A percentile compares a stretch with the other conserved stretches of the same genome.
phyloP scores from a whole-genome alignment of 2,888 invertebrate genomes.

The Eurois occulta region DNA sequence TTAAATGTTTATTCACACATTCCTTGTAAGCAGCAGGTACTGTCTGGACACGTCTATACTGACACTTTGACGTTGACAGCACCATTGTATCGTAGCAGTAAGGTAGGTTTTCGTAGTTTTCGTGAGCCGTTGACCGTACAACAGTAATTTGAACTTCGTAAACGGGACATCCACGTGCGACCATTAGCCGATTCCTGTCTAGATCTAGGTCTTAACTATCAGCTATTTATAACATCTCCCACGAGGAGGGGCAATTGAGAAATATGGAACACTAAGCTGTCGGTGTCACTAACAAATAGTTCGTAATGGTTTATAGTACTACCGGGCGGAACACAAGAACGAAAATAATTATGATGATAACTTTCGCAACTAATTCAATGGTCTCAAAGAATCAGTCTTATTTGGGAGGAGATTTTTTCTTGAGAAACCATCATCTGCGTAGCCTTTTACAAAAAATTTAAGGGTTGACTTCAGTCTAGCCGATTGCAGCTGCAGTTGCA shows the following conservation, averaged over 20 bases:
- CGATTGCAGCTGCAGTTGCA: neutral
- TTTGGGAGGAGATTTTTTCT: too few relatives aligned
- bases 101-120: neutral
- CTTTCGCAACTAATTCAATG: neutral
- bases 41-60: neutral
- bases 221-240: constrained; percentile 49
- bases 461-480: neutral
- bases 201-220: constrained; percentile 33
- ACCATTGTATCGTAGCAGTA: neutral
- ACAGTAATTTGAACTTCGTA: constrained; percentile 21
- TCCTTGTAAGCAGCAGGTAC: neutral
- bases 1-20: constrained; percentile 1
- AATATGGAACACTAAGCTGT: constrained; percentile 38
- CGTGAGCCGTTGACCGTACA: neutral
- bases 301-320: constrained; percentile 5
- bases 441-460: neutral
- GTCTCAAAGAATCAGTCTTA: too few relatives aligned
- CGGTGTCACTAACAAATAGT: constrained; percentile 32
- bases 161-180: constrained; percentile 43
- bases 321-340: neutral
- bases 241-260: constrained; percentile 54
- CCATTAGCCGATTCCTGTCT: constrained; percentile 38
- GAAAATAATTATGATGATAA: neutral
- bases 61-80: neutral
- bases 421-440: neutral